phyloP scores from a whole-genome alignment of 2,113 vertebrate genomes.

The Pholis gunnellus region DNA sequence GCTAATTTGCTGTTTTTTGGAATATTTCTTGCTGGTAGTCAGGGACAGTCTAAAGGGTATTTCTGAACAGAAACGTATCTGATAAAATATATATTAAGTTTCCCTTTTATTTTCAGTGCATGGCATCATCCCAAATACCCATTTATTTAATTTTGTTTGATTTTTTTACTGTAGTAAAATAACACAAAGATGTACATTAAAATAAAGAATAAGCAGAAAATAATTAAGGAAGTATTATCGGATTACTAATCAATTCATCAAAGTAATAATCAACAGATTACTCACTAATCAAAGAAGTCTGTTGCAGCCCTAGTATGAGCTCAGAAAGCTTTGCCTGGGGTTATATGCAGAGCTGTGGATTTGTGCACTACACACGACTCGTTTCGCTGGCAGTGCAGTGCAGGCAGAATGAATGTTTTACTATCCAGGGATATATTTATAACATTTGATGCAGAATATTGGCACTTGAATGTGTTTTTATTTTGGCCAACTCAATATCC shows the following conservation, averaged over 20 bases:
- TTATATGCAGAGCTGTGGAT: constrained; percentile 21
- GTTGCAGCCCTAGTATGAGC: not conserved
- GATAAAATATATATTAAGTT: not conserved
- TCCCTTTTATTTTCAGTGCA: not conserved
- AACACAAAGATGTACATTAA: not conserved
- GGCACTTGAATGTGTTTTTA: constrained; percentile 27
- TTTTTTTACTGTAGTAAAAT: not conserved
- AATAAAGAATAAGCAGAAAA: too few species aligned
- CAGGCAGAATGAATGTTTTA: not conserved
- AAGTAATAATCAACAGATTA: not conserved
- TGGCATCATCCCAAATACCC: not conserved
- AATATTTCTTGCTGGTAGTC: too few species aligned
- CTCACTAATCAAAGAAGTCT: not conserved
- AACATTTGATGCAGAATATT: constrained; percentile 14
- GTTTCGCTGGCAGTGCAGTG: not conserved
- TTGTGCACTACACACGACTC: constrained; percentile 29
- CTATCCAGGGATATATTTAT: not conserved
- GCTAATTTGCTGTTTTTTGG: not conserved
- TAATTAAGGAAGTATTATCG: not conserved
- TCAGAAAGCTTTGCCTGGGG: constrained; percentile 23
- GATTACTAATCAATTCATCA: not conserved
- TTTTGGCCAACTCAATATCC: not conserved
- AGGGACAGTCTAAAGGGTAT: not conserved
- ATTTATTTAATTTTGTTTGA: not conserved
- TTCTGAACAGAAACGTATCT: not conserved